These are phyloP conservation scores for Mus spretus DNA, from an alignment of 2,797 vertebrate genomes.

Conservation along the genomic window DNA sequence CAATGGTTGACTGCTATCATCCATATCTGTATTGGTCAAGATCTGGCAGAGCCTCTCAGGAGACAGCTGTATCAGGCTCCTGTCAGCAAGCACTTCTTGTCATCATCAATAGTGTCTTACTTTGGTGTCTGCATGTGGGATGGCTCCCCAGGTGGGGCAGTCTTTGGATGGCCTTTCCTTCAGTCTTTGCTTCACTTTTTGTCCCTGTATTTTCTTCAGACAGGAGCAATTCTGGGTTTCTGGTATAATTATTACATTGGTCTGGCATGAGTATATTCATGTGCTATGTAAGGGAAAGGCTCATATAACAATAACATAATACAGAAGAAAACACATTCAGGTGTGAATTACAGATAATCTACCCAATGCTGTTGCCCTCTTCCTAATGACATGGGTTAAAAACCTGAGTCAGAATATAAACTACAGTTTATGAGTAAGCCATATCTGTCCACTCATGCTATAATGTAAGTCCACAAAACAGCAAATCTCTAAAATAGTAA, in stretches of 20 bases:
- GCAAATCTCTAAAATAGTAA: conserved; percentile 23
- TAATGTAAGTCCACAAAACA: conserved; percentile 9
- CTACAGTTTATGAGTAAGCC: neutral
- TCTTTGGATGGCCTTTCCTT: too few species aligned
- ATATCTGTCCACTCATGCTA: neutral
- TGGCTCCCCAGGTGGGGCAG: too few species aligned
- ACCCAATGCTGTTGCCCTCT: neutral
- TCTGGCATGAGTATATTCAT: neutral
- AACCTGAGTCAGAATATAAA: conserved; percentile 39
- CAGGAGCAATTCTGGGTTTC: too few species aligned
- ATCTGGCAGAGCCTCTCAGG: too few species aligned
- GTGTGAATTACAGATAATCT: conserved; percentile 32
- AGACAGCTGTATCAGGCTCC: too few species aligned
- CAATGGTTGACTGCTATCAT: too few species aligned
- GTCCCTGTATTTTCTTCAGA: too few species aligned
- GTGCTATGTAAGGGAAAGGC: neutral
- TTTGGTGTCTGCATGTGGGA: too few species aligned
- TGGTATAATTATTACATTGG: neutral
- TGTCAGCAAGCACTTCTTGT: too few species aligned
- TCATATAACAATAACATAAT: neutral
- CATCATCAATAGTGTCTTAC: too few species aligned
- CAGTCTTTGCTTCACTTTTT: too few species aligned
- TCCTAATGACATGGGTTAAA: neutral
- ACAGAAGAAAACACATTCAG: neutral
- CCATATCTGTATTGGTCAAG: too few species aligned